Percentiles rank a stretch among this genome's conserved stretches.
phyloP scores from a whole-genome alignment of 2,113 vertebrate species.

The Microtus ochrogaster region DNA sequence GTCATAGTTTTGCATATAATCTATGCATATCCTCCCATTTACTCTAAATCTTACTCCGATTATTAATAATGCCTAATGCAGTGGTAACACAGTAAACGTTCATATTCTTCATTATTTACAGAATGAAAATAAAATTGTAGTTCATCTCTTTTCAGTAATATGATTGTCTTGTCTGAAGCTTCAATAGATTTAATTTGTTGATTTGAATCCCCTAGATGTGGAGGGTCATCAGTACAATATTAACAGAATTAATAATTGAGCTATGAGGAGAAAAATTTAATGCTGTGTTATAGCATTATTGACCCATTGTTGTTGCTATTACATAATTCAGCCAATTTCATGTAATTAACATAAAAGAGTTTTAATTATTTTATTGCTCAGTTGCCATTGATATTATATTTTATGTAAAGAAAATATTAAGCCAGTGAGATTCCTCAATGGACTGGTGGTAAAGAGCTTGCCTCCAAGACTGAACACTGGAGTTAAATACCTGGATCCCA shows the following conservation, averaged over 20 bases:
- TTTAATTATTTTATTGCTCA: conserved; percentile 5
- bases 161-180: not conserved
- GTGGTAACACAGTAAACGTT: not conserved
- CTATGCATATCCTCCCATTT: not conserved
- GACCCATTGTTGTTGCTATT: not conserved
- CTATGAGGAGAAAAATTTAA: not conserved
- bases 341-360: not conserved
- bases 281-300: not conserved
- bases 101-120: not conserved
- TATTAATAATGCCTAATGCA: not conserved
- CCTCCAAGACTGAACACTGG: too few relatives aligned
- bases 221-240: not conserved
- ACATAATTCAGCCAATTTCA: not conserved
- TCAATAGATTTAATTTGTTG: not conserved
- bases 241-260: not conserved
- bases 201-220: not conserved
- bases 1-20: not conserved
- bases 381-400: not conserved
- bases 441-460: not conserved
- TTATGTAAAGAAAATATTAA: not conserved
- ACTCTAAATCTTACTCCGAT: not conserved
- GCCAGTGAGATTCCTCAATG: not conserved
- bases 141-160: not conserved
- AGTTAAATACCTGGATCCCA: not conserved
- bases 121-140: not conserved